Evolutionary conservation across 2,113 vertebrate genomes (phyloP).

Genomic region (Chionomys nivalis): DNA sequence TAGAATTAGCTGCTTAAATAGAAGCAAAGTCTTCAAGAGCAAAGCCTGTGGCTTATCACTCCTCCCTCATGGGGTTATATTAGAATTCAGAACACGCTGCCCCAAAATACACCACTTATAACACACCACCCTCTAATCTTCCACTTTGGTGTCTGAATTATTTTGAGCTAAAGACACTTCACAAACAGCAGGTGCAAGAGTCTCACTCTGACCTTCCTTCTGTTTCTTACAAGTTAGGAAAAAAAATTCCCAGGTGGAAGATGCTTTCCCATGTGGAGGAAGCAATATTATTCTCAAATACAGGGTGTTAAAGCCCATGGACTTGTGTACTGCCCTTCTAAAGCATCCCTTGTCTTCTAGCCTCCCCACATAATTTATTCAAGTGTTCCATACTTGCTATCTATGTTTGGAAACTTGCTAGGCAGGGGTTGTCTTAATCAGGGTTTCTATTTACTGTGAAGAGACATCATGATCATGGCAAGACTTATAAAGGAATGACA

Average conservation of each 20-base stretch:
- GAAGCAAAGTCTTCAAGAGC: neutral
- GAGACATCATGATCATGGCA: neutral
- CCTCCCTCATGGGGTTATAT: neutral
- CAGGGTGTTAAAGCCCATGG: neutral
- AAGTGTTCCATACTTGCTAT: neutral
- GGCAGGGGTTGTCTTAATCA: neutral
- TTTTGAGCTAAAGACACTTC: conserved; percentile 6
- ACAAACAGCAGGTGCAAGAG: conserved; percentile 19
- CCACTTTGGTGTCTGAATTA: neutral
- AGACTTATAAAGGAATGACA: neutral
- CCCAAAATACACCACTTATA: conserved; percentile 1
- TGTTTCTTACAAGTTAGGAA: neutral
- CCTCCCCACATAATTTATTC: neutral
- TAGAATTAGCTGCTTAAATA: conserved; percentile 18
- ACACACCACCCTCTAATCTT: neutral
- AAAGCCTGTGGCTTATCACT: neutral
- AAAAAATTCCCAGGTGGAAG: neutral
- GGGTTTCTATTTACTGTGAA: neutral
- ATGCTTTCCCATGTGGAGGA: neutral
- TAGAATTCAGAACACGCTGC: neutral
- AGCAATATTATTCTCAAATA: neutral
- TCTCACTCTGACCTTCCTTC: neutral
- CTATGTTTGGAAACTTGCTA: conserved; percentile 21
- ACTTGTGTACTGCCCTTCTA: neutral
- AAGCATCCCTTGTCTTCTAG: neutral